Evolutionary conservation across 2,888 invertebrate genomes (phyloP).

Genomic region (Dione juno): DNA sequence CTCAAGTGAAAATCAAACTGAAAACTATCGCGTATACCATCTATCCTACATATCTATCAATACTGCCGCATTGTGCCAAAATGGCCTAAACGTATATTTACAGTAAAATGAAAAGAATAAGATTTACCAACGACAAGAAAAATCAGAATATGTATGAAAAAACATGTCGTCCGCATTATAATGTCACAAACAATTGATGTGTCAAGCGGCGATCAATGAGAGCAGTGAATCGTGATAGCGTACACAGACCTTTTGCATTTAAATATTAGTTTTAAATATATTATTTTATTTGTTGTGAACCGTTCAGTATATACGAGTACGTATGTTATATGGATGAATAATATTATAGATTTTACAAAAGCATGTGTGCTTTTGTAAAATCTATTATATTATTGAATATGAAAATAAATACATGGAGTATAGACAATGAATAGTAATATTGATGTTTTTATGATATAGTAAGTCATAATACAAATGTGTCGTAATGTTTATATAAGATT

Average conservation of each 20-base stretch:
- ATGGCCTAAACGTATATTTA: neutral
- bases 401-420: no score
- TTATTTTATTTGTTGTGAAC: neutral
- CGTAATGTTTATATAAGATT: no score
- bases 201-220: constrained; percentile 18
- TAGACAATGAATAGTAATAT: no score
- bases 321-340: neutral
- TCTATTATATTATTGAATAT: no score
- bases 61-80: no score
- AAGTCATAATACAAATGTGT: no score
- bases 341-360: no score
- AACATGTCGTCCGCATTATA: neutral
- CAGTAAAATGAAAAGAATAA: neutral
- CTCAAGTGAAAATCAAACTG: no score
- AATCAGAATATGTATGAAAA: neutral
- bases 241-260: constrained; percentile 21
- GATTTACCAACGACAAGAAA: neutral
- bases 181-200: constrained; percentile 12
- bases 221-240: constrained; percentile 15
- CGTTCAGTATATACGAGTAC: neutral
- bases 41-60: no score
- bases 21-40: no score
- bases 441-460: no score
- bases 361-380: no score
- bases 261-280: constrained; percentile 19